Evolutionary conservation across 2,888 invertebrate species (phyloP), one percentile per base, ranked within the genome.

Genomic region (Drosophila siamana): DNA sequence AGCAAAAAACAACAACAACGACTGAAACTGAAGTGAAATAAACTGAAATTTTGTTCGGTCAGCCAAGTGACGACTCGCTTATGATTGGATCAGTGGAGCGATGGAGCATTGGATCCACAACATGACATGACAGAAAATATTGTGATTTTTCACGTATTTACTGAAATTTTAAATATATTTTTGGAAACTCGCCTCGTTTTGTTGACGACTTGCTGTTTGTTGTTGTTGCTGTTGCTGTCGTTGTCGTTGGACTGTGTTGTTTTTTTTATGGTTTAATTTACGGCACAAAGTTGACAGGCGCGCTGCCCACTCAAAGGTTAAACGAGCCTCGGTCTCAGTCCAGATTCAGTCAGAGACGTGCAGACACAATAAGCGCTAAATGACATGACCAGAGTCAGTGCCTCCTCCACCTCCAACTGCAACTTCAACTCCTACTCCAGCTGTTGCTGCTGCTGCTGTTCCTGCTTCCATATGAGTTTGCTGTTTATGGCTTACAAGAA

Each of bases 311-410:
- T 73, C 79, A 80, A 70, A 78, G 80, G 80, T 79, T 78, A 70
- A 71, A 68, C 74, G 76, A 78, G 78, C 78, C 38, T 36, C 40
- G 8, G 36, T 30, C 33, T 38, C 36, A 51, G 68, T 54, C 46
- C 50, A 54, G 46, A 19, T 33, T 46, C 36, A 30, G 46, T 59
- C 54, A 36, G 56, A 80, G 75, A 84, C 87, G 82, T 84, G 84
- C 84, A 75, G 87, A 84, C 83, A 83, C 86, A 86, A 83, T 83
- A 84, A 84, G 72, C 77, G 70, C 85, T 87, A 85, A 85, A 86
- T 85, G 85, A 80, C 80, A 82, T 77, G 78, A 65, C 54, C 77
- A 79, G 64, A 43, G 62, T 13, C 69, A 64, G 63, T 46, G 30
- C 51, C 40, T 56, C 24, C 55, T 13, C 44, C 52, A 7, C 4